Base-by-base conservation (phyloP, 2,888 invertebrate species). In the Drosophila hamatofila region DNA sequence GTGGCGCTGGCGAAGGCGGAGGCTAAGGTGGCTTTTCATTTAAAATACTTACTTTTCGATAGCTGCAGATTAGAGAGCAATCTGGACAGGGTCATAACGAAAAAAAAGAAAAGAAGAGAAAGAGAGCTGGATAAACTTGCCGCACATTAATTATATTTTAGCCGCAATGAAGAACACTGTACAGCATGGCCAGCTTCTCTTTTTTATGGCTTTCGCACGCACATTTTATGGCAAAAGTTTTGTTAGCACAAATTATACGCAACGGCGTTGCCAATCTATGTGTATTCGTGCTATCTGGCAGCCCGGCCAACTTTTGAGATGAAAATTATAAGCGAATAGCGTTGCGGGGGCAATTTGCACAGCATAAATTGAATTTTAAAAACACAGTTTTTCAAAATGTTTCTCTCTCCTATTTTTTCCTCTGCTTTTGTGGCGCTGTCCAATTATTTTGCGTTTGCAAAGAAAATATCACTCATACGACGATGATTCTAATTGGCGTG, bases 401-500 rank as follows among this genome's bases (percentile, higher is more conserved):
- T 57, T 21, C n/a, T 16, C 54, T 11, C 23, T 11, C 35, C 2
- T 18, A 5, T 25, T 48, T 41, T 49, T 42, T 57, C 48, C 21
- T 33, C 52, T n/a, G 52, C 16, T 21, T 30, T 23, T 27, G 4
- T 27, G 23, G 25, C 12, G 14, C 42, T 48, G 44, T 46, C 67
- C 76, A 78, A 75, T 75, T 73, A 79, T 76, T 65, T 73, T 57
- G 68, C 61, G 30, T 18, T 49, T 42, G 60, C 33, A 56, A 42
- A 56, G 58, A 65, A 68, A 75, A 76, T 72, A 73, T 70, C 52
- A 54, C 54, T 69, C 65, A 70, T 55, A 54, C 56, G 55, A 51
- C 52, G 30, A 55, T 61, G 73, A 75, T 88, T 88, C 82, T 89
- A 86, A 86, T 86, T 86, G 86, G 89, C 86, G 86, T 86, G 86